phyloP scores from a whole-genome alignment of 2,888 invertebrate genomes.

The Diploptera punctata region DNA sequence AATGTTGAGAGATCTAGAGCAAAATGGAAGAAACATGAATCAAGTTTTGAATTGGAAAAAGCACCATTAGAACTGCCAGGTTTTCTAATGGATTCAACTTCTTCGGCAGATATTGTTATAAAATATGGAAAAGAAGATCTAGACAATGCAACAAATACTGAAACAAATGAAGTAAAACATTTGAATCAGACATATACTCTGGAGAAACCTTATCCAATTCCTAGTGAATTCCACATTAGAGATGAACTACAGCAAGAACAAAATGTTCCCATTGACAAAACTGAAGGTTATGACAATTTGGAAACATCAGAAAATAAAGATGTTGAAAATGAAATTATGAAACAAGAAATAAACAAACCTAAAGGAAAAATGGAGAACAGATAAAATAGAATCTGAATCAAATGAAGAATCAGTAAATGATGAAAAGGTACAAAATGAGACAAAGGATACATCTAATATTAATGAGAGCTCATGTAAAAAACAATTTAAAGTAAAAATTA shows the following conservation, averaged over 20 bases:
- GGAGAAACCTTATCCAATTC: background rate
- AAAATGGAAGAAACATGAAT: slow-evolving; percentile 13
- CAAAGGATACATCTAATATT: no score
- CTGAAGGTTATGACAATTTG: no score
- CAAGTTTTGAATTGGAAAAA: background rate
- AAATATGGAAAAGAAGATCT: background rate
- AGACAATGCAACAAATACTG: background rate
- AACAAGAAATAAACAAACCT: no score
- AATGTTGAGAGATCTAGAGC: background rate
- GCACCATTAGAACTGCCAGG: background rate
- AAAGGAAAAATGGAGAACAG: no score
- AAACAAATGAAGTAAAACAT: background rate
- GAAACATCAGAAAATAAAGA: no score
- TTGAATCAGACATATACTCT: background rate
- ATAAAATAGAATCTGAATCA: no score
- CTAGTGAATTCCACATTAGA: background rate
- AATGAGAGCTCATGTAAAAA: no score
- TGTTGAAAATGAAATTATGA: no score
- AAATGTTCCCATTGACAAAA: no score
- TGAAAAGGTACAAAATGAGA: no score
- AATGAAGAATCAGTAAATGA: no score
- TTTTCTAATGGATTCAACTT: slow-evolving; percentile 5
- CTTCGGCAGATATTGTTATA: background rate
- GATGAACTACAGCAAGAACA: no score
- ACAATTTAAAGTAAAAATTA: background rate